Evolutionary conservation across 2,113 vertebrate genomes (phyloP).

Genomic region (Grallaria varia): DNA sequence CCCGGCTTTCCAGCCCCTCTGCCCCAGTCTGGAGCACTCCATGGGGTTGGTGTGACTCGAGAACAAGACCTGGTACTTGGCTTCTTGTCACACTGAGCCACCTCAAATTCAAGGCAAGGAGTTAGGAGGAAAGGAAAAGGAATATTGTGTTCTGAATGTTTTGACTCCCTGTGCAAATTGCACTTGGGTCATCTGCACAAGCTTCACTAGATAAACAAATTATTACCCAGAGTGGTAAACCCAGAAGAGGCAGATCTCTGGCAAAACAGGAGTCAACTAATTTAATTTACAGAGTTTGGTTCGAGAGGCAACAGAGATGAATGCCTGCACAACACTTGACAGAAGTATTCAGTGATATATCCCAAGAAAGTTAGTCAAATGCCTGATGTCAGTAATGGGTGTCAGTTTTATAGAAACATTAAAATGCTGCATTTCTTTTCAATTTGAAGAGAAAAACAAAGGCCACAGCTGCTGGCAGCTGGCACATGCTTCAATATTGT

Average conservation of each 20-base stretch:
- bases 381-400: too few relatives aligned
- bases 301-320: not conserved
- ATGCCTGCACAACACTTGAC: not conserved
- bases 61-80: not conserved
- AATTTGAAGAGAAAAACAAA: not conserved
- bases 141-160: not conserved
- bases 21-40: too few relatives aligned
- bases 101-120: not conserved
- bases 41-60: not conserved
- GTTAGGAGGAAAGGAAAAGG: not conserved
- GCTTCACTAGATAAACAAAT: not conserved
- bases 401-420: not conserved
- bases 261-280: not conserved
- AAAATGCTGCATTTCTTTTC: not conserved
- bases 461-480: not conserved
- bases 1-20: too few relatives aligned
- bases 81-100: not conserved
- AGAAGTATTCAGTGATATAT: not conserved
- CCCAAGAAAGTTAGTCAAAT: not conserved
- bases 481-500: slow-evolving; percentile 36
- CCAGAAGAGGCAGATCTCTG: not conserved
- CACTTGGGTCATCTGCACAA: not conserved
- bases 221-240: not conserved
- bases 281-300: not conserved
- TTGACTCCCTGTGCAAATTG: not conserved